These are phyloP conservation scores for Acanthosepion esculentum DNA, from an alignment of 2,888 invertebrate species.

Conservation along the genomic window DNA sequence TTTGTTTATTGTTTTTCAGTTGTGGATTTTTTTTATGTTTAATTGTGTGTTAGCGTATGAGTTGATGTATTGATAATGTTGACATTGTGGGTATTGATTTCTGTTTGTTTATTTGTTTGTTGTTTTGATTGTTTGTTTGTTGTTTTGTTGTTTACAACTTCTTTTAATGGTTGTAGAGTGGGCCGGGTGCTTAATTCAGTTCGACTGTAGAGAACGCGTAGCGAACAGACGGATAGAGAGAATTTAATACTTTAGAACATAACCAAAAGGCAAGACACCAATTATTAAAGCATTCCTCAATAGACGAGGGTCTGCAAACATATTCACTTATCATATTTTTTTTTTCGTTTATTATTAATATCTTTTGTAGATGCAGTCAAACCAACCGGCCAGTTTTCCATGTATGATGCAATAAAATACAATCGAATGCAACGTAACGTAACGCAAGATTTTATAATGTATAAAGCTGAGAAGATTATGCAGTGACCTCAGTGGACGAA, in stretches of 20 bases:
- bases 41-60: background rate
- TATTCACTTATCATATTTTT: background rate
- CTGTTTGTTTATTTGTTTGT: too few relatives aligned
- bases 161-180: background rate
- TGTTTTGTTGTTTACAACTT: too few relatives aligned
- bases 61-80: too few relatives aligned
- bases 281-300: background rate
- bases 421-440: too few relatives aligned
- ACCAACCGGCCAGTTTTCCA: too few relatives aligned
- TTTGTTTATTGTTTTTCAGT: background rate
- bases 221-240: conserved; percentile 4
- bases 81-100: too few relatives aligned
- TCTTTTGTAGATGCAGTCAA: background rate
- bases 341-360: background rate
- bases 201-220: background rate
- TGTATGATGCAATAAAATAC: too few relatives aligned
- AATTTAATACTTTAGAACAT: background rate
- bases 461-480: too few relatives aligned
- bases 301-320: background rate
- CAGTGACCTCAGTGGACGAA: background rate
- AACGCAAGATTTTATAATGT: too few relatives aligned
- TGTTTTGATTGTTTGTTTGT: too few relatives aligned
- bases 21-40: background rate
- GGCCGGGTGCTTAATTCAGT: background rate
- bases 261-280: background rate